phyloP scores from a whole-genome alignment of 2,797 vertebrate species.

The Spinus pinus region DNA sequence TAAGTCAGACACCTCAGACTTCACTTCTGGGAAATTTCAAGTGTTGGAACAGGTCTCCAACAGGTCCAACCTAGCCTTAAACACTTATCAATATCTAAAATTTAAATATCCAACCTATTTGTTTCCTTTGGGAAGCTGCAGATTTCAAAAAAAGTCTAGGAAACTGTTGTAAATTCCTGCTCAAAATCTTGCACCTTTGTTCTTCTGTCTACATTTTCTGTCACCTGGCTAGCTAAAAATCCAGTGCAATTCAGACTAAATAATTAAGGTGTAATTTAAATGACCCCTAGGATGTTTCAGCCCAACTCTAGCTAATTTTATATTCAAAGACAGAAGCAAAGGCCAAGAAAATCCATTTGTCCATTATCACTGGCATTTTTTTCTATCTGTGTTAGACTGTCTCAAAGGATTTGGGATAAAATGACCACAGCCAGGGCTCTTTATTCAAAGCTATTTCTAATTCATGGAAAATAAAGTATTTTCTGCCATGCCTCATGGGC shows the following conservation, averaged over 20 bases:
- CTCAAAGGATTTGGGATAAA: not conserved
- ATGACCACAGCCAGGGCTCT: not conserved
- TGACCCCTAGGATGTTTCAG: not conserved
- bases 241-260: not conserved
- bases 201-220: not conserved
- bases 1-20: not conserved
- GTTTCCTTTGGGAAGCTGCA: not conserved
- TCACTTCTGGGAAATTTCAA: not conserved
- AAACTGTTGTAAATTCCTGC: not conserved
- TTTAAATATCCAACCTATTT: not conserved
- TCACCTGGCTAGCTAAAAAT: not conserved
- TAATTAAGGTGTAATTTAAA: conserved; percentile 11
- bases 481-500: not conserved
- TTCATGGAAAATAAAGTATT: not conserved
- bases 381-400: not conserved
- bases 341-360: not conserved
- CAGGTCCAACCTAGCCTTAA: not conserved
- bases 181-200: not conserved
- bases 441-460: not conserved
- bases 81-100: not conserved
- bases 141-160: not conserved
- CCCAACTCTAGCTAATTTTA: not conserved
- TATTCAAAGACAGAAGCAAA: not conserved
- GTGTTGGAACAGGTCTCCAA: not conserved
- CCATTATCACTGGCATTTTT: not conserved